Base-by-base conservation (phyloP, 2,888 invertebrate genomes). In the Dryocosmus kuriphilus region DNA sequence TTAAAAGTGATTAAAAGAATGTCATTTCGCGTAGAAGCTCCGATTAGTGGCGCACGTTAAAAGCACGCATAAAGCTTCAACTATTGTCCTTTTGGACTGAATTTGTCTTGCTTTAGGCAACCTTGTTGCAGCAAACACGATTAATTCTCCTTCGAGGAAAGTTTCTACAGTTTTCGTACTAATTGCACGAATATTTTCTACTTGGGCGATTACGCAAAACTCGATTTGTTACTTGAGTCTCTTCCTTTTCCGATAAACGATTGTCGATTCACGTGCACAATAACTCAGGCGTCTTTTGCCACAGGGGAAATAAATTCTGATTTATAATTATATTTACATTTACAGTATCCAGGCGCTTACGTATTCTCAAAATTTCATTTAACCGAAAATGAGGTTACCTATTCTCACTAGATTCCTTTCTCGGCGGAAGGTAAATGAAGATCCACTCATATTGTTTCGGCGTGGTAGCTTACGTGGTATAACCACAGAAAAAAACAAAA, bases 11-110 rank as follows among this genome's bases (percentile, higher is more conserved):
- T 81, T 74, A 79, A 76, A 76, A 77, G 74, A 77, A 67, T 76
- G 62, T 76, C 76, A 35, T 61, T 77, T 80, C 76, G 74, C 79
- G 77, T 77, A 79, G 75, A 76, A 78, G 77, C 81, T 80, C 74
- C 74, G 63, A 67, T 77, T 79, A 76, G 77, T 78, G 80, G 77
- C 71, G 75, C 55, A 55, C 30, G 55, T 65, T 57, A 35, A 27
- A 79, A 77, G 76, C 61, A 76, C 77, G 77, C 76, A 67, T 77
- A 38, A 79, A 77, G 77, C 78, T 74, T 75, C 65, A 67, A 60
- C 61, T 30, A 67, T 30, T 75, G 61, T 63, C 67, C 75, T 51
- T 57, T 76, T 35, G 30, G 41, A 67, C 79, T 27, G 24, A 27
- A 24, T 27, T 22, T 60, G 22, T 46, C 19, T 67, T 19, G 67